A percentile compares a stretch with the other conserved stretches of the same genome.
Evolutionary conservation across 2,888 invertebrate species (phyloP).

Genomic region (Muschampia plurimacula): DNA sequence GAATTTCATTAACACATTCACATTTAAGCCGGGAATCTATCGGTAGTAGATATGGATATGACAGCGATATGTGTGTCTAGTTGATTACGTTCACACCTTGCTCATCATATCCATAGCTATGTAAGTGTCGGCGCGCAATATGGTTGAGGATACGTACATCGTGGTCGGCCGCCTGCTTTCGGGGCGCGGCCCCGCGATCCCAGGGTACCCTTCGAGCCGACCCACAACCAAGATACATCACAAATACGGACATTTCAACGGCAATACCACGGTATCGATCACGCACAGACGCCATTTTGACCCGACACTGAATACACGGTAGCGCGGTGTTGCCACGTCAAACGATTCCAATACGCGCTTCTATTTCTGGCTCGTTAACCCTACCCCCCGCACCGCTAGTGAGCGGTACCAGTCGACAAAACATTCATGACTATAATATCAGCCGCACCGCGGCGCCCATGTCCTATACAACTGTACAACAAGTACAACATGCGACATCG

Average conservation of each 20-base stretch:
- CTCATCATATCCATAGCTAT: conserved; percentile 68
- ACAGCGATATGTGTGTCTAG: conserved; percentile 57
- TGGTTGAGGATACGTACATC: conserved; percentile 83
- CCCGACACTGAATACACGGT: conserved; percentile 78
- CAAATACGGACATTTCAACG: conserved; percentile 79
- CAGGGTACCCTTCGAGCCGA: conserved; percentile 78
- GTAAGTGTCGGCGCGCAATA: conserved; percentile 80
- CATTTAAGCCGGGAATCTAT: conserved; percentile 52
- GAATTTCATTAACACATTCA: conserved; percentile 55
- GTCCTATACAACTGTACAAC: conserved; percentile 58
- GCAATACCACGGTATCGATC: conserved; percentile 84
- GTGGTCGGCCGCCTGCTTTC: conserved; percentile 74
- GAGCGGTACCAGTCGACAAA: conserved; percentile 71
- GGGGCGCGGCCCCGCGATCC: conserved; percentile 72
- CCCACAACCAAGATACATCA: conserved; percentile 79
- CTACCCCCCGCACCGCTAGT: conserved; percentile 59
- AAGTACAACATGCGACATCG: conserved; percentile 67
- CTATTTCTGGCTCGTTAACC: conserved; percentile 80
- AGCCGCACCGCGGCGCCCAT: conserved; percentile 52
- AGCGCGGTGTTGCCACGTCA: conserved; percentile 84
- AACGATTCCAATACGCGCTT: conserved; percentile 75
- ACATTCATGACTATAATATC: conserved; percentile 59
- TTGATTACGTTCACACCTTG: conserved; percentile 60
- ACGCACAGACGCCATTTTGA: conserved; percentile 85
- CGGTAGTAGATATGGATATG: conserved; percentile 60